A percentile compares a stretch with the other conserved stretches of the same genome.
These are phyloP conservation scores for Eulithis prunata DNA, from an alignment of 2,888 invertebrate genomes.

Conservation along the genomic window DNA sequence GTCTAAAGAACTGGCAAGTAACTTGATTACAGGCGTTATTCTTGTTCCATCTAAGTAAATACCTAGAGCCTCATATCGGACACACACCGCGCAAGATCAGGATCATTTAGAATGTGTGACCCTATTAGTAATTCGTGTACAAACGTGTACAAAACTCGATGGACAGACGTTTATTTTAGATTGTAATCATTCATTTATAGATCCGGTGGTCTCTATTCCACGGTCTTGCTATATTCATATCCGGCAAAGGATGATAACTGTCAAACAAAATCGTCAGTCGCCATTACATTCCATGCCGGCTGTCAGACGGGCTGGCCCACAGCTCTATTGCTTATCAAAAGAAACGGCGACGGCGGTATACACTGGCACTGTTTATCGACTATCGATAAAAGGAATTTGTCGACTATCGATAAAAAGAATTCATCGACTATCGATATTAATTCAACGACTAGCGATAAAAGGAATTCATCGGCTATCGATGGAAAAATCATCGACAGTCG, in stretches of 20 bases:
- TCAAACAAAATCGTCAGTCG: conserved; percentile 28
- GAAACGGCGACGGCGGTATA: conserved; percentile 40
- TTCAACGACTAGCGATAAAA: too few species aligned
- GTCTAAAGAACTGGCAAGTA: too few species aligned
- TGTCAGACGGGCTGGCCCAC: conserved; percentile 26
- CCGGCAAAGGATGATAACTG: conserved; percentile 22
- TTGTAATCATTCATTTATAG: too few species aligned
- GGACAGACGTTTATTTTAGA: too few species aligned
- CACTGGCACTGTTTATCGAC: conserved; percentile 30
- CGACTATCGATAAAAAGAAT: conserved; percentile 28
- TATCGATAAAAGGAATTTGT: conserved; percentile 24
- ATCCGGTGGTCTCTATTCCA: too few species aligned
- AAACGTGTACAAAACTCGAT: too few species aligned
- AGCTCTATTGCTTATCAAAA: conserved; percentile 40
- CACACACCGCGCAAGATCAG: too few species aligned
- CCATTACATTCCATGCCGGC: conserved; percentile 46
- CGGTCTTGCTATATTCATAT: conserved; percentile 3
- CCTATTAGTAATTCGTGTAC: too few species aligned
- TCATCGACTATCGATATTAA: background rate
- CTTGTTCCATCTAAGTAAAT: too few species aligned
- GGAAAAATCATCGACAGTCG: conserved; percentile 2
- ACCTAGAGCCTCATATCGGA: too few species aligned
- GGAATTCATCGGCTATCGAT: conserved; percentile 26
- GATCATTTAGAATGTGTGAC: too few species aligned
- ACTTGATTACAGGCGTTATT: too few species aligned